These are phyloP conservation scores for Drosophila setosimentum DNA, from an alignment of 2,888 invertebrate genomes.

Conservation along the genomic window DNA sequence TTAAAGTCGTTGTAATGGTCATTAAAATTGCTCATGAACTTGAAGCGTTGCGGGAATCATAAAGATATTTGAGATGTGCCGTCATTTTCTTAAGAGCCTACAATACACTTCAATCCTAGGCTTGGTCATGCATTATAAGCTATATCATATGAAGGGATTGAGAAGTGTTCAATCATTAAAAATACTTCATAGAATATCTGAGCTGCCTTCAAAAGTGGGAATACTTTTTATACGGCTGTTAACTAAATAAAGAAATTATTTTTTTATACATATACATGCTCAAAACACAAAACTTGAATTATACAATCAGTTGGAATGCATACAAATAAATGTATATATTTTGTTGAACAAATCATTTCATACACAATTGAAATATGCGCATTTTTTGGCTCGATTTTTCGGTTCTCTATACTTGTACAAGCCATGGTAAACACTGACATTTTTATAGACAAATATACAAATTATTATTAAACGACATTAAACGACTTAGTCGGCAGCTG, in stretches of 20 bases:
- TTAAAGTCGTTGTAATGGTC: constrained; percentile 43
- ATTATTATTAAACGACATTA: not conserved
- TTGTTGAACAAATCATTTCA: not conserved
- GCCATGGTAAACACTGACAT: not conserved
- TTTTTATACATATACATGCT: not conserved
- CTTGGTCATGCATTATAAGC: constrained; percentile 8
- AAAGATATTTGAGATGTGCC: constrained; percentile 39
- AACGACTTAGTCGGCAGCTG: not conserved
- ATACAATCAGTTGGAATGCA: not conserved
- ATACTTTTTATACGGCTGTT: not conserved
- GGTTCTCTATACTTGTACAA: too few relatives aligned
- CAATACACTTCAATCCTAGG: constrained; percentile 14
- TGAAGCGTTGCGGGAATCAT: constrained; percentile 49
- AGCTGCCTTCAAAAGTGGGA: not conserved
- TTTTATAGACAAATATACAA: not conserved
- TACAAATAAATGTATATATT: not conserved
- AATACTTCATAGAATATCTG: not conserved
- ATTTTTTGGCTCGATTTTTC: not conserved
- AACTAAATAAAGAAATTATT: not conserved
- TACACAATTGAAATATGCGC: not conserved
- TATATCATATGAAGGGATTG: not conserved
- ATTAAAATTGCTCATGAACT: constrained; percentile 71
- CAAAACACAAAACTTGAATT: not conserved
- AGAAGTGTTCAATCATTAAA: constrained; percentile 3
- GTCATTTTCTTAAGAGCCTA: constrained; percentile 20